Conservation (phyloP, 1,140 invertebrate species). For the Pararge aegeria region DNA sequence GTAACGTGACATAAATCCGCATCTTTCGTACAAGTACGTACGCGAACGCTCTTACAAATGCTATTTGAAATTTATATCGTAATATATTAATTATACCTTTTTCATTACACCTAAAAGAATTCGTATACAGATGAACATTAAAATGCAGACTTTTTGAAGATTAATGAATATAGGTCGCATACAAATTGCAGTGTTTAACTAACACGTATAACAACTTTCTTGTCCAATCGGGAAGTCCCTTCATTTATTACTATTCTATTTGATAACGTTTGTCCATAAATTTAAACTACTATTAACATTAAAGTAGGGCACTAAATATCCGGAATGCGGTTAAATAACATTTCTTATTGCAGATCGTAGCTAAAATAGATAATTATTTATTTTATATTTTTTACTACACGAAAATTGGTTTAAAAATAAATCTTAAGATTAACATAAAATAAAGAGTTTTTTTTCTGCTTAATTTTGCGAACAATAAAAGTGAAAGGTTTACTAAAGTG, state of each 20-base stretch:
- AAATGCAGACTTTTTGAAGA: not conserved
- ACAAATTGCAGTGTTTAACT: not conserved
- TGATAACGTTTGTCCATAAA: constrained; percentile 32
- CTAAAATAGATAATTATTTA: not conserved
- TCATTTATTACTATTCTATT: constrained; percentile 24
- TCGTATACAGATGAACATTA: too few species aligned
- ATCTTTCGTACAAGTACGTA: too few species aligned
- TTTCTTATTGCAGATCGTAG: not conserved
- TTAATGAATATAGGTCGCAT: not conserved
- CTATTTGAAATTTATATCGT: too few species aligned
- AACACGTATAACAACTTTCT: constrained; percentile 22
- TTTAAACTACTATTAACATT: constrained; percentile 28
- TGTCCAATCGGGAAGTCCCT: constrained; percentile 25
- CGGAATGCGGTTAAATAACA: constrained; percentile 22
- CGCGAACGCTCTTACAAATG: too few species aligned
- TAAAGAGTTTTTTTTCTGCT: constrained; percentile 11
- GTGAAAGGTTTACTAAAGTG: constrained; percentile 59
- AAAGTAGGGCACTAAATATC: constrained; percentile 26
- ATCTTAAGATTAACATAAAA: not conserved
- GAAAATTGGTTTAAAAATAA: not conserved
- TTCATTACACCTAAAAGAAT: too few species aligned
- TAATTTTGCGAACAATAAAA: constrained; percentile 49
- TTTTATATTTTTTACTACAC: not conserved
- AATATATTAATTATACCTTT: too few species aligned
- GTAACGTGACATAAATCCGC: too few species aligned